Evolutionary conservation across 2,113 vertebrate species (phyloP).

Genomic region (Podarcis muralis): DNA sequence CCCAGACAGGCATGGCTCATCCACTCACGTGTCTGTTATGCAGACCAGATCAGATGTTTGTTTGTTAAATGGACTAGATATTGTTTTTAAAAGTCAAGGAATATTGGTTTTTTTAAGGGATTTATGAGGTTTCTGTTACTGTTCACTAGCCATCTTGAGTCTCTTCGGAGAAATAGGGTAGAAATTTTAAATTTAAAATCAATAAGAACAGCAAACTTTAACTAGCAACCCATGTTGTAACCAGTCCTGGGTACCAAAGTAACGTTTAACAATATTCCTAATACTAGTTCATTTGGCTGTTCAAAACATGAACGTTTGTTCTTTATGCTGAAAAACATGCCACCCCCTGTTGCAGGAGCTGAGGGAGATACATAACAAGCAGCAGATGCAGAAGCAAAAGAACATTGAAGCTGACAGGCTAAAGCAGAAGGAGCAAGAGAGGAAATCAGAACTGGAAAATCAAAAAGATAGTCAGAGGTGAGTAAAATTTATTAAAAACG

Average conservation of each 20-base stretch:
- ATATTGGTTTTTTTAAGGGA: no score
- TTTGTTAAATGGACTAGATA: no score
- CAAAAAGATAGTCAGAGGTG: slow-evolving; percentile 83
- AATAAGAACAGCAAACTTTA: background rate
- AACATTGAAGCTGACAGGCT: slow-evolving; percentile 77
- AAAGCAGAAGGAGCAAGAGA: slow-evolving; percentile 81
- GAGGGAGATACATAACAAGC: slow-evolving; percentile 92
- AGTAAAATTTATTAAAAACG: background rate
- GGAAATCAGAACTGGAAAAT: slow-evolving; percentile 78
- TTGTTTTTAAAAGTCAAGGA: no score
- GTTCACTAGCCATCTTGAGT: no score
- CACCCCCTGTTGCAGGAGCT: slow-evolving; percentile 82
- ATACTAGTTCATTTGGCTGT: background rate
- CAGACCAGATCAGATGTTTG: no score
- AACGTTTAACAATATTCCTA: background rate
- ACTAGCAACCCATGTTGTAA: background rate
- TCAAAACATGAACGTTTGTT: background rate
- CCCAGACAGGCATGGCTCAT: no score
- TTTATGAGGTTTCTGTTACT: no score
- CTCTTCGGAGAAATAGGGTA: no score
- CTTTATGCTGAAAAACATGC: background rate
- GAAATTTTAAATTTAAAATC: no score
- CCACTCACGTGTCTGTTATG: no score
- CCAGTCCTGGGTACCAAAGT: background rate
- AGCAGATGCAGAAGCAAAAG: slow-evolving; percentile 92